Evolutionary conservation across 2,113 vertebrate genomes (phyloP).

Genomic region (Seriola quinqueradiata): DNA sequence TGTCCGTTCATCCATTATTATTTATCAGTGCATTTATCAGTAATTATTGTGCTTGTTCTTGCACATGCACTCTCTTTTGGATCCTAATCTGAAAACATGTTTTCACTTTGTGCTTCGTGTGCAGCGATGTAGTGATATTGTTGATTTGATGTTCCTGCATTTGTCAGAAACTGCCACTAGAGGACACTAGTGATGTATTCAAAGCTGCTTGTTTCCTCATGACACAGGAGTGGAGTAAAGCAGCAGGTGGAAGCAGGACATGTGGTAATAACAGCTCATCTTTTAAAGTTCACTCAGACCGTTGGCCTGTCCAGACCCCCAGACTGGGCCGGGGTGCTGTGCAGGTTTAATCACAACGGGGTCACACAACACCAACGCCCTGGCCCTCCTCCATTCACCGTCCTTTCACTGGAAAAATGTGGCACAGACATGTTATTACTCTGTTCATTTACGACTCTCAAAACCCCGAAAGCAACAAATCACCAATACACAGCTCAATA

Average conservation of each 20-base stretch:
- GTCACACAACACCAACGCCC: conserved; percentile 59
- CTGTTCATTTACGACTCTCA: conserved; percentile 75
- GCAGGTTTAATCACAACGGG: conserved; percentile 43
- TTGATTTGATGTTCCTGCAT: conserved; percentile 1
- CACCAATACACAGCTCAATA: conserved; percentile 84
- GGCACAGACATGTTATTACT: conserved; percentile 71
- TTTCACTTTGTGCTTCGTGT: too few relatives aligned
- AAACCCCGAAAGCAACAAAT: conserved; percentile 71
- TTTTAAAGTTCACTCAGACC: not conserved
- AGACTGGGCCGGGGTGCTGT: not conserved
- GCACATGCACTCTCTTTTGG: too few relatives aligned
- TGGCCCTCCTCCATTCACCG: conserved; percentile 47
- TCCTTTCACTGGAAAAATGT: conserved; percentile 73
- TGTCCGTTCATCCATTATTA: too few relatives aligned
- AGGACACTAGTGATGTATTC: conserved; percentile 46
- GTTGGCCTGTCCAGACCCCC: not conserved
- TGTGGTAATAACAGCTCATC: not conserved
- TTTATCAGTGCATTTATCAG: too few relatives aligned
- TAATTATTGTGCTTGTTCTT: too few relatives aligned
- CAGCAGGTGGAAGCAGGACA: conserved; percentile 37
- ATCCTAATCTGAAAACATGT: too few relatives aligned
- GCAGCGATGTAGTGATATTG: too few relatives aligned
- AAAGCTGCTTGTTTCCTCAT: not conserved
- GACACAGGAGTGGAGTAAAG: not conserved
- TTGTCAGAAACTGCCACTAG: conserved; percentile 57